phyloP scores from a whole-genome alignment of 1,140 invertebrate genomes.

The Neotoxoptera formosana region DNA sequence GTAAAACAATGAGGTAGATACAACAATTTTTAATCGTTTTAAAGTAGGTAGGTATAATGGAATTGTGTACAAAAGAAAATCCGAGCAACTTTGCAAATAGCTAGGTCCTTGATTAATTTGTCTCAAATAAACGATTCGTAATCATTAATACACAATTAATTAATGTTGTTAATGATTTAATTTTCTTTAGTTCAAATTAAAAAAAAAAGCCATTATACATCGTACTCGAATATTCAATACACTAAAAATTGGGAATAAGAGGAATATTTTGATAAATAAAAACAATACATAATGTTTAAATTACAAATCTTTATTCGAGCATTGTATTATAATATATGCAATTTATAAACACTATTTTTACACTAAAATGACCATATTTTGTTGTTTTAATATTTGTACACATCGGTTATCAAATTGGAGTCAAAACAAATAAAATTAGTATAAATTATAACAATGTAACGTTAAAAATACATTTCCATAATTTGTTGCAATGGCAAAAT shows the following conservation, averaged over 20 bases:
- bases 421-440: not conserved
- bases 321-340: too few relatives aligned
- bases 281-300: not conserved
- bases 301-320: not conserved
- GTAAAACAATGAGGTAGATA: not conserved
- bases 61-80: not conserved
- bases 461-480: not conserved
- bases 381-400: not conserved
- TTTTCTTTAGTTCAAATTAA: not conserved
- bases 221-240: not conserved
- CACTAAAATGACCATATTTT: too few relatives aligned
- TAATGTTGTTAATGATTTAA: not conserved
- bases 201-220: not conserved
- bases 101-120: too few relatives aligned
- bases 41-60: not conserved
- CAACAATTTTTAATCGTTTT: not conserved
- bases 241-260: not conserved
- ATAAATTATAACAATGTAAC: not conserved
- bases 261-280: not conserved
- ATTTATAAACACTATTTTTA: not conserved
- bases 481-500: not conserved
- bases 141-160: too few relatives aligned
- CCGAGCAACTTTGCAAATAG: not conserved
- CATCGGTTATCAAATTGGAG: not conserved
- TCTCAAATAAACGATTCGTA: not conserved